Evolutionary conservation across 92 coral and sea anemone species (phyloP).

Genomic region (Zoanthus sansibaricus): DNA sequence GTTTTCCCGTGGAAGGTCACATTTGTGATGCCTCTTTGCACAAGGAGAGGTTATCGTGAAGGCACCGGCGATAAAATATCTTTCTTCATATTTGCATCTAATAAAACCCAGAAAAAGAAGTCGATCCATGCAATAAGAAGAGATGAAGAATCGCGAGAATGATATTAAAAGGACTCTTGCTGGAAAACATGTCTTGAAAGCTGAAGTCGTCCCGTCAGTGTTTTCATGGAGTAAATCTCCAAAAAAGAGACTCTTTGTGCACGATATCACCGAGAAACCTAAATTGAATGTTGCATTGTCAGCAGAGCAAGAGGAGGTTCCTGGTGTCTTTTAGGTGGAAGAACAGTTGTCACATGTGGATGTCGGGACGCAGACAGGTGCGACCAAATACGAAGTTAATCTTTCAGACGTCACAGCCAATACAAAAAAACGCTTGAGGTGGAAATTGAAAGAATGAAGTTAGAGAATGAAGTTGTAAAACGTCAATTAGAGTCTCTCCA

Average conservation of each 20-base stretch:
- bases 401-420: constrained; percentile 26
- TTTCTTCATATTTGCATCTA: constrained; percentile 54
- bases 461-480: neutral
- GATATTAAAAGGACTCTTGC: constrained; percentile 50
- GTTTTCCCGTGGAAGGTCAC: too few species aligned
- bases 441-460: constrained; percentile 20
- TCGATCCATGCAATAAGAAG: constrained; percentile 68
- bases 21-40: constrained; percentile 56
- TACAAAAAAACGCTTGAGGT: constrained; percentile 2
- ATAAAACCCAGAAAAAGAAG: constrained; percentile 23
- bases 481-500: constrained; percentile 24
- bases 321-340: neutral
- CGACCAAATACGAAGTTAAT: constrained; percentile 17
- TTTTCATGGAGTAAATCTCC: constrained; percentile 57
- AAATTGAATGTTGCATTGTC: neutral
- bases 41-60: constrained; percentile 58
- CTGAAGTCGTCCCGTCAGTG: constrained; percentile 53
- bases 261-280: neutral
- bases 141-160: constrained; percentile 57
- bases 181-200: constrained; percentile 26
- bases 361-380: constrained; percentile 26
- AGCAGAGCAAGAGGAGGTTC: neutral
- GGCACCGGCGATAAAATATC: constrained; percentile 52
- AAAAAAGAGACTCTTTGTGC: constrained; percentile 34
- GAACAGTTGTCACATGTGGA: neutral